These are phyloP conservation scores for Brachyhypopomus gauderio DNA, from an alignment of 2,113 vertebrate genomes.

Conservation along the genomic window DNA sequence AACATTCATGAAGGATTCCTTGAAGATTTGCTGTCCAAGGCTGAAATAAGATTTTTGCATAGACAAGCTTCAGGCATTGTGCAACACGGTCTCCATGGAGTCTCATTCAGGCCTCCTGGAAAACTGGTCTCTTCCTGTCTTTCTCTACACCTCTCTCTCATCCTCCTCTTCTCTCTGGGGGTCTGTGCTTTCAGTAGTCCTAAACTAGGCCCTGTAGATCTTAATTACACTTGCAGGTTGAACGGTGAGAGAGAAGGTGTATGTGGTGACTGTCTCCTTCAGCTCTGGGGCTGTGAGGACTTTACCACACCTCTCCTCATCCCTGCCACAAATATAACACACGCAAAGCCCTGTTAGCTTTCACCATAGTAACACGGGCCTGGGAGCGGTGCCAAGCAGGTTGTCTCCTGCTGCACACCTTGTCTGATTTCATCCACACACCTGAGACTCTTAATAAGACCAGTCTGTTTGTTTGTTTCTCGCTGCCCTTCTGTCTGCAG, in stretches of 20 bases:
- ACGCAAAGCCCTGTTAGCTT: constrained; percentile 53
- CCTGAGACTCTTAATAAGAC: constrained; percentile 45
- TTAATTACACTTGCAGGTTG: constrained; percentile 54
- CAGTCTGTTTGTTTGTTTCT: constrained; percentile 24
- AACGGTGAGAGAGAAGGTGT: constrained; percentile 39
- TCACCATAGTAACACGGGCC: constrained; percentile 19
- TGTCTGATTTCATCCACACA: constrained; percentile 50
- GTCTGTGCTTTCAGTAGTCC: constrained; percentile 32
- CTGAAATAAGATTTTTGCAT: constrained; percentile 56
- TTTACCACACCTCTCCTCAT: constrained; percentile 32
- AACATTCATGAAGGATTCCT: constrained; percentile 19
- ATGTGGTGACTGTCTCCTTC: not conserved
- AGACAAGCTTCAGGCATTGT: constrained; percentile 52
- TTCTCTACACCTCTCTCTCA: too few species aligned
- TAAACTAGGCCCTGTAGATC: constrained; percentile 51
- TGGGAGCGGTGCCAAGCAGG: constrained; percentile 39
- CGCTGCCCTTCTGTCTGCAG: constrained; percentile 8
- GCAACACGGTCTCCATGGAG: constrained; percentile 12
- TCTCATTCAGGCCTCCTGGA: not conserved
- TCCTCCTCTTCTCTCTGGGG: constrained; percentile 23
- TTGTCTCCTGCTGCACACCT: constrained; percentile 38
- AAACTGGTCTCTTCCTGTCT: not conserved
- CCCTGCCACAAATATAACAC: constrained; percentile 44
- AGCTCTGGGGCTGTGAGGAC: too few species aligned
- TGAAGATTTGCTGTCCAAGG: constrained; percentile 32